Evolutionary conservation across 2,888 invertebrate species (phyloP).

Genomic region (Galerucella nymphaeae): DNA sequence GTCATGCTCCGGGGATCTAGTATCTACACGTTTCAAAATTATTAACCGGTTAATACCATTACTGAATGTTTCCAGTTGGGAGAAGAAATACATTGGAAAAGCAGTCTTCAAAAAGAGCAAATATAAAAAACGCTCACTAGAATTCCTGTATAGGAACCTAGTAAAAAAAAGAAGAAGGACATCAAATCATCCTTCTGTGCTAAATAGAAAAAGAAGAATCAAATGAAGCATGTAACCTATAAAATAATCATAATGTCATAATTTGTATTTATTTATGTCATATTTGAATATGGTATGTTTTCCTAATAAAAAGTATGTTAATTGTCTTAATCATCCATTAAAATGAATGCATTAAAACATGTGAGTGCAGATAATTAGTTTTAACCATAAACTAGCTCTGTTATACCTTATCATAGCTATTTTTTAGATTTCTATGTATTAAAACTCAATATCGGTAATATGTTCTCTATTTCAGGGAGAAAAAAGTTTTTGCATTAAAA

Average conservation of each 20-base stretch:
- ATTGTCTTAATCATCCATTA: neutral
- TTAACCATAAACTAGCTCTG: neutral
- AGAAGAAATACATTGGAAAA: too few species aligned
- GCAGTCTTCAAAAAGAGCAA: too few species aligned
- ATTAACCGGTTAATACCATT: too few species aligned
- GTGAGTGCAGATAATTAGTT: neutral
- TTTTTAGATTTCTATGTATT: too few species aligned
- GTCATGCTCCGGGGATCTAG: too few species aligned
- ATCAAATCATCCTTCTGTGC: too few species aligned
- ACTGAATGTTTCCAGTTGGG: too few species aligned
- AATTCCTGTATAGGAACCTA: too few species aligned
- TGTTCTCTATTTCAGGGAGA: slow-evolving; percentile 22
- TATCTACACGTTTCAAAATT: too few species aligned
- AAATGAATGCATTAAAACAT: slow-evolving; percentile 10
- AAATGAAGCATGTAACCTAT: neutral
- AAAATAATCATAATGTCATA: neutral
- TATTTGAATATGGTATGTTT: neutral
- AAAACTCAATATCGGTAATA: neutral
- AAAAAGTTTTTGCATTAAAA: slow-evolving; percentile 47
- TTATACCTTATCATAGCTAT: too few species aligned
- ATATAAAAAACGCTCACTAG: too few species aligned
- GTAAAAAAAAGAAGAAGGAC: too few species aligned
- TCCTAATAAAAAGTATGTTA: neutral
- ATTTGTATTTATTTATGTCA: neutral
- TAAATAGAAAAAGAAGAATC: neutral